A percentile compares a stretch with the other conserved stretches of the same genome.
Conservation (phyloP, 2,113 vertebrate genomes). For the Condylura cristata region DNA sequence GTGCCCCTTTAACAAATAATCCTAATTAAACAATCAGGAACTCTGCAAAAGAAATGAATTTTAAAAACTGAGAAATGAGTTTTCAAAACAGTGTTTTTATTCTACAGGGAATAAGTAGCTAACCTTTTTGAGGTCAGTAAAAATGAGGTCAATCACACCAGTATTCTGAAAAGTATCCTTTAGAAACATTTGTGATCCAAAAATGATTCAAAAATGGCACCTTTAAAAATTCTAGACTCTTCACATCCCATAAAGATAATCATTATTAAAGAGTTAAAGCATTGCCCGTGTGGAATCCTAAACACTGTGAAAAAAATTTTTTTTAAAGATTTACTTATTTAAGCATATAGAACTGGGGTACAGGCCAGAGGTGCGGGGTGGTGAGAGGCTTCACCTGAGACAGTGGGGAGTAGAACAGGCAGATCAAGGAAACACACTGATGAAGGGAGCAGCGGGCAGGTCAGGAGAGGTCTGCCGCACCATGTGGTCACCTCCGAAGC, state of each 20-base stretch:
- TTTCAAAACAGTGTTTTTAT: slow-evolving; percentile 24
- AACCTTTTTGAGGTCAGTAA: not conserved
- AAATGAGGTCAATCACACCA: not conserved
- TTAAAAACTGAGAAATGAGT: slow-evolving; percentile 34
- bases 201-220: not conserved
- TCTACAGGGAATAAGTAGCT: not conserved
- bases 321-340: no score
- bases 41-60: slow-evolving; percentile 18
- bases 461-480: no score
- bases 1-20: not conserved
- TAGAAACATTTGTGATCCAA: not conserved
- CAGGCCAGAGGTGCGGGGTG: no score
- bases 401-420: no score
- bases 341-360: no score
- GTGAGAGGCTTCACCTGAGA: no score
- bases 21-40: not conserved
- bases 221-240: not conserved
- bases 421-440: no score
- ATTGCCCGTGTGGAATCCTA: slow-evolving; percentile 6
- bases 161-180: not conserved
- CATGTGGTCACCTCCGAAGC: no score
- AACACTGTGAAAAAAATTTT: not conserved
- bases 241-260: not conserved
- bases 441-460: no score
- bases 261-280: not conserved